A percentile compares a stretch with the other conserved stretches of the same genome.
These are phyloP conservation scores for Oscheius sp. DNA, from an alignment of 2,888 invertebrate species.

Conservation along the genomic window DNA sequence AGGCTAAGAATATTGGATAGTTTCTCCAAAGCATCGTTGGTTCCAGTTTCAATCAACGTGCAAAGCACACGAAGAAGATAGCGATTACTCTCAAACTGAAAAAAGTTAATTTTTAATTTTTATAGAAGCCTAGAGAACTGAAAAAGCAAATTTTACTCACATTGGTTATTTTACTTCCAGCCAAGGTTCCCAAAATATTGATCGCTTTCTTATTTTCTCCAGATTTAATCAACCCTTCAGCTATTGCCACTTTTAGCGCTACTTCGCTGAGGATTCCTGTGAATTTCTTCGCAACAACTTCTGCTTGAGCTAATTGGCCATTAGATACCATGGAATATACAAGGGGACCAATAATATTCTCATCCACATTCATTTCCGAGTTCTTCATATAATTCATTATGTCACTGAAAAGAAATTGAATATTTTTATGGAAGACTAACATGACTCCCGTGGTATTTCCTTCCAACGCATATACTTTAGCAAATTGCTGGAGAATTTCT, in stretches of 20 bases:
- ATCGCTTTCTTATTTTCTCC: not conserved
- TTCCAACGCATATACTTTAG: constrained; percentile 20
- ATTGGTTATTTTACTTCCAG: not conserved
- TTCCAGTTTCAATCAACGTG: not conserved
- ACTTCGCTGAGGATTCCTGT: not conserved
- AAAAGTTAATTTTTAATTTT: not conserved
- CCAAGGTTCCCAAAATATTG: not conserved
- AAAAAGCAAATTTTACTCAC: no score
- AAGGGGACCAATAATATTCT: not conserved
- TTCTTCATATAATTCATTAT: constrained; percentile 26
- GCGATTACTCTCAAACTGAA: constrained; percentile 6
- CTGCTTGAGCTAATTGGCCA: not conserved
- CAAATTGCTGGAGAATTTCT: constrained; percentile 21
- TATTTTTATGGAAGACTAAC: no score
- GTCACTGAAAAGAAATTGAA: constrained; percentile 1
- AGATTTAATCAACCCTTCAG: not conserved
- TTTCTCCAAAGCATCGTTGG: not conserved
- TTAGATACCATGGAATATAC: constrained; percentile 6
- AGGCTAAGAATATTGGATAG: not conserved
- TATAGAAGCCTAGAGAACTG: not conserved
- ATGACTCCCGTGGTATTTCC: constrained; percentile 22
- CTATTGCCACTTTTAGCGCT: not conserved
- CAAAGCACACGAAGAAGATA: constrained; percentile 3
- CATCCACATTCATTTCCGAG: not conserved
- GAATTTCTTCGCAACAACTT: constrained; percentile 21